A percentile compares a stretch with the other conserved stretches of the same genome.
Evolutionary conservation across 2,888 invertebrate genomes (phyloP).

Genomic region (Xestia xanthographa): DNA sequence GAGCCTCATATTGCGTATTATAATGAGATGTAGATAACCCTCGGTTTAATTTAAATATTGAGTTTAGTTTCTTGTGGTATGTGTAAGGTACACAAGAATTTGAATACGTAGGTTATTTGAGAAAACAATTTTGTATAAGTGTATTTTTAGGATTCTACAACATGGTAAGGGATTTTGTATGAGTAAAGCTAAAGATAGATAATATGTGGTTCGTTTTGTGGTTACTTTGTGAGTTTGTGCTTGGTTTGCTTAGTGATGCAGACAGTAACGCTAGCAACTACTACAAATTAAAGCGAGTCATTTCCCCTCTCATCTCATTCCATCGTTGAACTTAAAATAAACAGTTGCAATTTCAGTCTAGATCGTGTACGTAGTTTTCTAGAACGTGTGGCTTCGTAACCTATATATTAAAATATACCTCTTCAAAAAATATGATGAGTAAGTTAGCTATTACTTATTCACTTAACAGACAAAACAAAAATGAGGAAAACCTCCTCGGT

Average conservation of each 20-base stretch:
- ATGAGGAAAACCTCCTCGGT: neutral
- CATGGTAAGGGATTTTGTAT: neutral
- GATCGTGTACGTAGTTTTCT: neutral
- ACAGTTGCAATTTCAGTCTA: neutral
- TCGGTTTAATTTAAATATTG: conserved; percentile 65
- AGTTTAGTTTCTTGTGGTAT: conserved; percentile 61
- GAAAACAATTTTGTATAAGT: conserved; percentile 49
- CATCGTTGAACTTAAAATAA: conserved; percentile 15
- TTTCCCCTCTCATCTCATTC: neutral
- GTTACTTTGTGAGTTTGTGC: neutral
- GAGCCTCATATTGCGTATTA: conserved; percentile 58
- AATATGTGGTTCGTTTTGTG: conserved; percentile 7
- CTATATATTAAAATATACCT: neutral
- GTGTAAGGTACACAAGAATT: conserved; percentile 51
- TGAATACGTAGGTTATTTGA: conserved; percentile 61
- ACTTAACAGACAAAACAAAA: neutral
- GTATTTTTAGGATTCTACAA: conserved; percentile 31
- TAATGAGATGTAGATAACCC: conserved; percentile 69
- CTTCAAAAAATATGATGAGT: neutral
- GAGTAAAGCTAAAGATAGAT: neutral
- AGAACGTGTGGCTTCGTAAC: neutral
- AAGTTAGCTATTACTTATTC: neutral
- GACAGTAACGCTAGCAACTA: neutral
- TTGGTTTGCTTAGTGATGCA: conserved; percentile 5
- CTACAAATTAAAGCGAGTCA: neutral